phyloP scores from a whole-genome alignment of 2,797 vertebrate genomes.

The Takifugu rubripes region DNA sequence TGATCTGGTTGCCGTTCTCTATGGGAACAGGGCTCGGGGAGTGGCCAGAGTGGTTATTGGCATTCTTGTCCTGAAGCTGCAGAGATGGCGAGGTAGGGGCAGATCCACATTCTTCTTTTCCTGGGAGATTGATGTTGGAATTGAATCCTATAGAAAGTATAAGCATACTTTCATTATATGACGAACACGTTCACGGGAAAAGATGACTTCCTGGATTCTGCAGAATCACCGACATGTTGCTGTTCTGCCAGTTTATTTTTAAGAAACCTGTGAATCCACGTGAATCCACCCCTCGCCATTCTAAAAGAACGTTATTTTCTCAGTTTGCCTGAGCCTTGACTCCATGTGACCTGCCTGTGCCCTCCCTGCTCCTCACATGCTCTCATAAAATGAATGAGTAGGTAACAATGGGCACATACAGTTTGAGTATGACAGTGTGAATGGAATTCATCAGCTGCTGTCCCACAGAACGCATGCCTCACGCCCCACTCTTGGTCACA shows the following conservation, averaged over 20 bases:
- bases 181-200: too few relatives aligned
- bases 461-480: conserved; percentile 51
- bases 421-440: conserved; percentile 39
- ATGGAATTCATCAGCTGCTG: conserved; percentile 60
- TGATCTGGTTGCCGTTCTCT: conserved; percentile 93
- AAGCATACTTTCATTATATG: not conserved
- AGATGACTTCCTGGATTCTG: too few relatives aligned
- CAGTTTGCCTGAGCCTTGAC: conserved; percentile 33
- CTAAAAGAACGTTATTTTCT: conserved; percentile 7
- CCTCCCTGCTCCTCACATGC: conserved; percentile 31
- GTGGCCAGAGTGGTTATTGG: conserved; percentile 86
- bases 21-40: conserved; percentile 71
- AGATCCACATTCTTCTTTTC: conserved; percentile 80
- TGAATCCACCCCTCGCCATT: not conserved
- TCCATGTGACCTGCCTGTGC: conserved; percentile 27
- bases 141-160: conserved; percentile 79
- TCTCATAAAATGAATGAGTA: conserved; percentile 30
- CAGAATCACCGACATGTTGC: not conserved
- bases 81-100: conserved; percentile 74
- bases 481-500: conserved; percentile 41
- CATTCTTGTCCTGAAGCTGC: conserved; percentile 91
- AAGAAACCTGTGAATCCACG: not conserved
- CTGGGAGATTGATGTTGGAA: conserved; percentile 88
- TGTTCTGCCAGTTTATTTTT: not conserved
- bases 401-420: conserved; percentile 26